A percentile compares a stretch with the other conserved stretches of the same genome.
These are phyloP conservation scores for Pedicia rivosa DNA, from an alignment of 2,888 invertebrate species.

Conservation along the genomic window DNA sequence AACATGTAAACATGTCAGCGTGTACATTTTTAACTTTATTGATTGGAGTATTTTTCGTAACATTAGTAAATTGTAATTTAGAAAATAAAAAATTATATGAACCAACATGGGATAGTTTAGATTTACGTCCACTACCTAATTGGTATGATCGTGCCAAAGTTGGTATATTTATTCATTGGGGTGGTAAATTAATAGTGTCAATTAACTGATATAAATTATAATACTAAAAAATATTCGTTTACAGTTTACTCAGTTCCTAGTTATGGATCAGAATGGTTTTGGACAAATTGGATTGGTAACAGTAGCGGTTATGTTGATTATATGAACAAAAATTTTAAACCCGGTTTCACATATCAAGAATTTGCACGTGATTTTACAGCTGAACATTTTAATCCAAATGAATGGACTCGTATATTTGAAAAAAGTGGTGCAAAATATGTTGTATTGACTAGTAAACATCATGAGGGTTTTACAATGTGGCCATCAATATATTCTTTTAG, in stretches of 20 bases:
- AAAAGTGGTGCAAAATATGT: conserved; percentile 78
- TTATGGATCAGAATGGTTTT: conserved; percentile 84
- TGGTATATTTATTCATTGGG: conserved; percentile 91
- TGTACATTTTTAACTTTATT: too few relatives aligned
- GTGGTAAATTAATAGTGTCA: too few relatives aligned
- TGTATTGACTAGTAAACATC: conserved; percentile 75
- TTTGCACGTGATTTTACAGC: conserved; percentile 81
- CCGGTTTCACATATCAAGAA: conserved; percentile 78
- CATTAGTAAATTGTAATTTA: too few relatives aligned
- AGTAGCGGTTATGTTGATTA: conserved; percentile 37
- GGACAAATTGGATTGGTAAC: conserved; percentile 62
- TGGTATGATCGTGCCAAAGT: conserved; percentile 84
- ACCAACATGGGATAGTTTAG: conserved; percentile 74
- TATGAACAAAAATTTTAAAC: conserved; percentile 70
- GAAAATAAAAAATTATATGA: too few relatives aligned
- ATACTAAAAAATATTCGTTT: too few relatives aligned
- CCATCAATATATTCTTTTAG: conserved; percentile 68
- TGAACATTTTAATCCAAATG: conserved; percentile 69
- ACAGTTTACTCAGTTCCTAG: conserved; percentile 84
- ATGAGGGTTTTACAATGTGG: conserved; percentile 74
- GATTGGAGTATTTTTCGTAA: too few relatives aligned
- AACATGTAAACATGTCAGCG: too few relatives aligned
- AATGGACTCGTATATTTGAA: conserved; percentile 71
- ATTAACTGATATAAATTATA: too few relatives aligned
- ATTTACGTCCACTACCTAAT: conserved; percentile 58